phyloP scores from a whole-genome alignment of 2,888 invertebrate species.

The Cheilosia grossa region DNA sequence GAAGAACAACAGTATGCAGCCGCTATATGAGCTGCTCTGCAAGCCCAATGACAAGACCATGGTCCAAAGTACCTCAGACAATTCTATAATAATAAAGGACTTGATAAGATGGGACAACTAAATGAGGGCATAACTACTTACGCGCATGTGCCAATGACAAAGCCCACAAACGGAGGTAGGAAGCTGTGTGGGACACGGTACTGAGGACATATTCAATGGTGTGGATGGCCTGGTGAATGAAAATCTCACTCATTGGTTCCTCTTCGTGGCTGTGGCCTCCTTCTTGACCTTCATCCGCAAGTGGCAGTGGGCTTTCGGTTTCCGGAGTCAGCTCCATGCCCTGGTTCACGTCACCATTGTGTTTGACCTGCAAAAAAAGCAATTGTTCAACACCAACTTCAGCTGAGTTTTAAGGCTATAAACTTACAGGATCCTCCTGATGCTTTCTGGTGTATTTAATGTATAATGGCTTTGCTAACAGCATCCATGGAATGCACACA shows the following conservation, averaged over 20 bases:
- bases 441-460: conserved; percentile 85
- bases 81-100: conserved; percentile 86
- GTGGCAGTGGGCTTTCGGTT: conserved; percentile 78
- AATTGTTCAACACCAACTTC: not conserved
- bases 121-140: conserved; percentile 83
- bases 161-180: conserved; percentile 97
- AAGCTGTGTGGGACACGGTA: conserved; percentile 97
- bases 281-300: conserved; percentile 76
- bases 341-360: conserved; percentile 87
- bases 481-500: conserved; percentile 96
- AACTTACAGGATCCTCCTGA: conserved; percentile 82
- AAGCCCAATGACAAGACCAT: conserved; percentile 94
- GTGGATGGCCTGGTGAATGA: conserved; percentile 97
- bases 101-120: not conserved
- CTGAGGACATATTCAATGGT: conserved; percentile 98
- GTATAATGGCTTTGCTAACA: conserved; percentile 94
- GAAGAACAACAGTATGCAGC: conserved; percentile 90
- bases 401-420: not conserved
- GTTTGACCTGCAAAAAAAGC: conserved; percentile 77
- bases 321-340: conserved; percentile 87
- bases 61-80: conserved; percentile 95
- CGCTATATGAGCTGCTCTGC: conserved; percentile 86
- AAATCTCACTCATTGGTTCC: conserved; percentile 91
- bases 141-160: conserved; percentile 97
- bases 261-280: conserved; percentile 83